Evolutionary conservation across 2,888 invertebrate genomes (phyloP), one percentile per base, ranked within the genome.

Genomic region (Acronicta alni): DNA sequence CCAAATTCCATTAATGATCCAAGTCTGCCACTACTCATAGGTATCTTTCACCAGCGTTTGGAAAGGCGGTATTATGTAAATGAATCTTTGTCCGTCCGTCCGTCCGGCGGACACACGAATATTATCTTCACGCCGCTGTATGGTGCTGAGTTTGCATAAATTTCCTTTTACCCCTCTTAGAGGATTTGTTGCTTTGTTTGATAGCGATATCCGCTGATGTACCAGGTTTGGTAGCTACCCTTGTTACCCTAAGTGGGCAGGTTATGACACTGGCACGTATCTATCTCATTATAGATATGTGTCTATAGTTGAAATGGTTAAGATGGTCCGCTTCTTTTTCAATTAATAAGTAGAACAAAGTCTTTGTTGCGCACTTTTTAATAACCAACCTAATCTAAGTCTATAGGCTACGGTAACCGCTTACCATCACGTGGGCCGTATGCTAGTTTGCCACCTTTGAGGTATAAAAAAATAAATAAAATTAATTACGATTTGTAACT

Each of bases 71-170:
- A 76, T 77, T 82, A 83, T 83, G 83, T 70, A 74, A 83, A 83
- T 82, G 59, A 44, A 42, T 44, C 75, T 72, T 72, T 76, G 82
- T 79, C 71, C 68, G 67, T 52, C 70, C 72, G 67, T 65, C 69
- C 72, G 35, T 0, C 6, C 67, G 39, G 32, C 51, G 63, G 67
- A 66, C 71, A 71, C 72, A 76, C 70, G 78, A 73, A 78, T 80
- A 80, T 82, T 83, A 83, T 82, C 81, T 81, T 62, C 71, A 16
- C 58, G 61, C 75, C 67, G 72, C 67, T 77, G 76, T 79, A 72
- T 72, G 77, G 75, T 53, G 45, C 59, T 48, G 72, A 69, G 76
- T 82, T 82, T 80, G 83, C 83, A 83, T 83, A 83, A 73, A 83
- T 83, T 83, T 74, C 56, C 46, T 57, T n/a, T 55, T 68, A 59